Conservation (phyloP, 2,113 vertebrate genomes). For the Tachysurus vachellii region DNA sequence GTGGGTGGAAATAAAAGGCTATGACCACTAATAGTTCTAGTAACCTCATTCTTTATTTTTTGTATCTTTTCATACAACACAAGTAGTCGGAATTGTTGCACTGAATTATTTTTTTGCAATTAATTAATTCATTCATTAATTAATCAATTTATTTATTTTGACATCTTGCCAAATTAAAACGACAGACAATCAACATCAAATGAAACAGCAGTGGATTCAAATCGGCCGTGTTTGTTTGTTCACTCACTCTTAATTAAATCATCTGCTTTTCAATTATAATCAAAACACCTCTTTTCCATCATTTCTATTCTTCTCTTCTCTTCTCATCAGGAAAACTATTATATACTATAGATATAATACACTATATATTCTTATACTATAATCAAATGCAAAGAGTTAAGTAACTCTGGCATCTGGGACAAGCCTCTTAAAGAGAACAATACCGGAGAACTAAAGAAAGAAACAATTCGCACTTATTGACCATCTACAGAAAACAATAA, state of each 20-base stretch:
- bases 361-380: constrained; percentile 12
- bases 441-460: neutral
- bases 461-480: neutral
- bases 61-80: neutral
- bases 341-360: constrained; percentile 35
- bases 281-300: constrained; percentile 80
- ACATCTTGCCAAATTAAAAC: constrained; percentile 71
- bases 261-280: constrained; percentile 92
- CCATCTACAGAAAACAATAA: neutral
- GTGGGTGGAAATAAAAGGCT: neutral
- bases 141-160: neutral
- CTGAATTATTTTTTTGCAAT: too few relatives aligned
- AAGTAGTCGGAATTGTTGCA: neutral
- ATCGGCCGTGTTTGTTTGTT: constrained; percentile 52
- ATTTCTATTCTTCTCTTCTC: constrained; percentile 52
- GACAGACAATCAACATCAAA: constrained; percentile 85
- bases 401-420: neutral
- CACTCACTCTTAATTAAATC: constrained; percentile 81
- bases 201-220: constrained; percentile 69
- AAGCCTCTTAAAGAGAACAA: neutral
- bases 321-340: constrained; percentile 33
- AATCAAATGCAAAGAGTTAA: too few relatives aligned
- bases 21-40: neutral
- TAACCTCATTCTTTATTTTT: neutral
- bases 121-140: neutral